Conservation (phyloP, 2,113 vertebrate genomes). For the Halichoeres trimaculatus region DNA sequence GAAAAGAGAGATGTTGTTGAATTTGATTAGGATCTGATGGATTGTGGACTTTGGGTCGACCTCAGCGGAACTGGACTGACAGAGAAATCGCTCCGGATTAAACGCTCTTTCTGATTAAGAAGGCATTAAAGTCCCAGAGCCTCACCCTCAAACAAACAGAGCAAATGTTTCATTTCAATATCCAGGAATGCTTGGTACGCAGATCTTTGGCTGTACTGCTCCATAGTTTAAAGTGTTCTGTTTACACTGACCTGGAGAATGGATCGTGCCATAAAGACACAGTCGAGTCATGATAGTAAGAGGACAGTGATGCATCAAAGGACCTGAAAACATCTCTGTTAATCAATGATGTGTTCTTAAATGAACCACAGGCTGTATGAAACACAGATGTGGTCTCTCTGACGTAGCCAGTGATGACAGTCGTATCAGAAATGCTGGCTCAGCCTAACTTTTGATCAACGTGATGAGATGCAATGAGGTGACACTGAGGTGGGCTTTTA, state of each 20-base stretch:
- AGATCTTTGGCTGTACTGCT: constrained; percentile 25
- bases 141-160: constrained; percentile 60
- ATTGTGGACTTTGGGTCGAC: constrained; percentile 57
- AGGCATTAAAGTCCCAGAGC: constrained; percentile 52
- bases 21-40: constrained; percentile 63
- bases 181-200: constrained; percentile 58
- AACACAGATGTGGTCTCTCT: too few species aligned
- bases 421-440: too few species aligned
- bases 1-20: constrained; percentile 61
- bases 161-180: constrained; percentile 62
- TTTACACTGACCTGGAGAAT: constrained; percentile 18
- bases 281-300: neutral
- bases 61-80: constrained; percentile 37
- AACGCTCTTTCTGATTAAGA: constrained; percentile 67
- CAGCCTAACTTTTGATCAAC: too few species aligned
- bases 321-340: neutral
- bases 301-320: neutral
- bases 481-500: too few species aligned
- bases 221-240: constrained; percentile 20
- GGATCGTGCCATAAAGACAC: too few species aligned
- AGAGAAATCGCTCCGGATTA: constrained; percentile 48
- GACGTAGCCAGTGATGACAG: too few species aligned
- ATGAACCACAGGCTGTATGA: neutral
- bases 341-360: neutral
- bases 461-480: too few species aligned